phyloP scores from a whole-genome alignment of 2,888 invertebrate genomes.

The Hofmannophila pseudospretella region DNA sequence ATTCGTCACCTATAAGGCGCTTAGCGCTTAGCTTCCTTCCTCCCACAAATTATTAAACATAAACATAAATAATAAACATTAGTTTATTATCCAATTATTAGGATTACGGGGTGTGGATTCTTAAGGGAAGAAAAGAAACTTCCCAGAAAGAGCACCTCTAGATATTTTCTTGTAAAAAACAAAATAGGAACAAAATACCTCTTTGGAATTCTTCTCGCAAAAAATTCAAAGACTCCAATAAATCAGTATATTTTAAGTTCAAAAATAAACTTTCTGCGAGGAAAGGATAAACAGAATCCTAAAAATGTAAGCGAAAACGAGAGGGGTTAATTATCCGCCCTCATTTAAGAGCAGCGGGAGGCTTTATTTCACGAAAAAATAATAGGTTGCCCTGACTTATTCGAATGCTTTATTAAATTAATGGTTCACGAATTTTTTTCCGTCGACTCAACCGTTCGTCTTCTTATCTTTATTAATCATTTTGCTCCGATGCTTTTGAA shows the following conservation, averaged over 20 bases:
- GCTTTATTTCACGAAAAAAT: constrained; percentile 30
- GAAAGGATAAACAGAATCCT: constrained; percentile 10
- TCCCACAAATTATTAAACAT: too few species aligned
- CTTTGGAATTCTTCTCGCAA: not conserved
- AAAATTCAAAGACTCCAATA: not conserved
- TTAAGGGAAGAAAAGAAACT: too few species aligned
- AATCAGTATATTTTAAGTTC: constrained; percentile 1
- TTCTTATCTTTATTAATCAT: constrained; percentile 28
- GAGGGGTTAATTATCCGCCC: constrained; percentile 17
- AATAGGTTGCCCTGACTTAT: constrained; percentile 30
- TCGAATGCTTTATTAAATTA: constrained; percentile 37
- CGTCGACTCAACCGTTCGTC: constrained; percentile 22
- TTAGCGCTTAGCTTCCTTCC: too few species aligned
- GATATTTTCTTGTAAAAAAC: too few species aligned
- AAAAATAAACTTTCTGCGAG: too few species aligned
- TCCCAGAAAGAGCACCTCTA: too few species aligned
- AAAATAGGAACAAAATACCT: too few species aligned
- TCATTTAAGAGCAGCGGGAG: constrained; percentile 9
- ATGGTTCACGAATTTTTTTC: constrained; percentile 28
- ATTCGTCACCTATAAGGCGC: too few species aligned
- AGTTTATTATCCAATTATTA: too few species aligned
- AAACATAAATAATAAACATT: too few species aligned
- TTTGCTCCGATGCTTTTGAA: constrained; percentile 18
- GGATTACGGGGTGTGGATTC: too few species aligned
- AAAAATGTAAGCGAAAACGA: constrained; percentile 16